A percentile compares a stretch with the other conserved stretches of the same genome.
Conservation (phyloP, 1,140 invertebrate species). For the Neuroterus valhalla region DNA sequence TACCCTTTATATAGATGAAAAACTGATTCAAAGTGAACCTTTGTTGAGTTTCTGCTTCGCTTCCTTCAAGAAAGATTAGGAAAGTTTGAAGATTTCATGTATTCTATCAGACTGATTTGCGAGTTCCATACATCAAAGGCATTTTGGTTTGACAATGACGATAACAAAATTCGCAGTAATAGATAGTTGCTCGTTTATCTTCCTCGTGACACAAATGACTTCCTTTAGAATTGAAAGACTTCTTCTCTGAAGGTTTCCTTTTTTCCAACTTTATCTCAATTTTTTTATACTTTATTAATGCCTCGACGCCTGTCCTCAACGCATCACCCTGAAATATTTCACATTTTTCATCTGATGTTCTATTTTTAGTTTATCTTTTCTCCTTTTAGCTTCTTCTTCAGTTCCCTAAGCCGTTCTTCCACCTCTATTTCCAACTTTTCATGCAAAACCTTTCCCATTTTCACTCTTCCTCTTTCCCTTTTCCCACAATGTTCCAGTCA, state of each 20-base stretch:
- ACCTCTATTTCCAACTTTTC: too few relatives aligned
- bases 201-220: slow-evolving; percentile 10
- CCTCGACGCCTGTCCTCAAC: too few relatives aligned
- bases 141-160: slow-evolving; percentile 14
- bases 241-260: slow-evolving; percentile 10
- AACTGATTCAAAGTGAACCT: background rate
- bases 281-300: too few relatives aligned
- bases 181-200: slow-evolving; percentile 23
- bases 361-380: too few relatives aligned
- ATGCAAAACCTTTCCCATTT: too few relatives aligned
- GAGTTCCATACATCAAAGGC: background rate
- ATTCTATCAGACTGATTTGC: background rate
- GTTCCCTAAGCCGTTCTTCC: too few relatives aligned
- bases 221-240: background rate
- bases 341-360: too few relatives aligned
- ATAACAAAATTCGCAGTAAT: slow-evolving; percentile 1
- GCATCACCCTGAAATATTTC: too few relatives aligned
- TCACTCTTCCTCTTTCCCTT: too few relatives aligned
- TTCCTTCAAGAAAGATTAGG: background rate
- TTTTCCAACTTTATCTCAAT: background rate
- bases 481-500: too few relatives aligned
- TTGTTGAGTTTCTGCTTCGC: background rate
- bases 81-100: background rate
- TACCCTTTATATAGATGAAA: background rate
- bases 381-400: too few relatives aligned